A percentile compares a stretch with the other conserved stretches of the same genome.
Conservation (phyloP, 64 coral and sea anemone genomes). For the Montipora sp. region DNA sequence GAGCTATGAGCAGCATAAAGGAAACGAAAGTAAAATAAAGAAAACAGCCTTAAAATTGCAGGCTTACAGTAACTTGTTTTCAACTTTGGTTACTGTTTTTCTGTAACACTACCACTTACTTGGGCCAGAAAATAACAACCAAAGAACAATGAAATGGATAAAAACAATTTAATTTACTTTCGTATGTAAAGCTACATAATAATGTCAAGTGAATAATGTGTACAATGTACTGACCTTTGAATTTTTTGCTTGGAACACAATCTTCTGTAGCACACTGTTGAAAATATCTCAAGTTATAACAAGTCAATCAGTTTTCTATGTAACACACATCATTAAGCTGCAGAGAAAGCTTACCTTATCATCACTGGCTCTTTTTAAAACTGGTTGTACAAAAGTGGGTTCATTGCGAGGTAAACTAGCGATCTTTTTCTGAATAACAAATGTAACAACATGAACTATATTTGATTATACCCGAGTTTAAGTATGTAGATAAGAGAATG, state of each 20-base stretch:
- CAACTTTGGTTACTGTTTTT: no score
- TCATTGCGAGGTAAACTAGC: neutral
- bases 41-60: no score
- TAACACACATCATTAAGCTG: neutral
- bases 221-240: constrained; percentile 8
- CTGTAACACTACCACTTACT: no score
- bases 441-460: neutral
- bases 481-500: no score
- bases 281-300: neutral
- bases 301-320: neutral
- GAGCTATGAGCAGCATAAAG: no score
- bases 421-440: neutral
- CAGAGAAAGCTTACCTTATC: neutral
- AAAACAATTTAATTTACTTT: no score
- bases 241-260: neutral
- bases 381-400: neutral
- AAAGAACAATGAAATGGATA: no score
- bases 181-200: no score
- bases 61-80: no score
- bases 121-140: no score
- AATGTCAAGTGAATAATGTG: neutral
- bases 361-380: neutral
- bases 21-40: no score
- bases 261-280: neutral
- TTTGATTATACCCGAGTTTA: no score